A percentile compares a stretch with the other conserved stretches of the same genome.
Conservation (phyloP, 2,113 vertebrate species). For the Piaya cayana region DNA sequence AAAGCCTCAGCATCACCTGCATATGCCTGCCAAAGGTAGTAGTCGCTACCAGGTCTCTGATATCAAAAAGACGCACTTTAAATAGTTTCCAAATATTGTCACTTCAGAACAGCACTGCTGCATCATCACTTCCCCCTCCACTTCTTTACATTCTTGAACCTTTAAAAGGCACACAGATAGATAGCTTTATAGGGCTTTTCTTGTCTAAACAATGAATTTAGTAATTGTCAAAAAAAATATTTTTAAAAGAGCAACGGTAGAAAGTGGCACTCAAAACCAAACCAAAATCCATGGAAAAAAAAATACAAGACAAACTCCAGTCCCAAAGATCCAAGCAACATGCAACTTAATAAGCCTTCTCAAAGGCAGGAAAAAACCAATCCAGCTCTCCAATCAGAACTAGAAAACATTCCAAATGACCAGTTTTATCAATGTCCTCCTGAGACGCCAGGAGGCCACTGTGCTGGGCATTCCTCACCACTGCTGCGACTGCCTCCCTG, state of each 20-base stretch:
- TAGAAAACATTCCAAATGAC: background rate
- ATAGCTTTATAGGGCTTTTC: background rate
- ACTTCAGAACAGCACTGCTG: background rate
- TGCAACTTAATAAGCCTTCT: background rate
- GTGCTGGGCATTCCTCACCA: too few species aligned
- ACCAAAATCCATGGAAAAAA: background rate
- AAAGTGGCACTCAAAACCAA: background rate
- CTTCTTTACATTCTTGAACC: background rate
- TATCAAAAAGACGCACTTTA: background rate
- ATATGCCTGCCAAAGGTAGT: background rate
- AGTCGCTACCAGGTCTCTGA: background rate
- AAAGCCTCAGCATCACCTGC: background rate
- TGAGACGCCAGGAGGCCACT: fast-evolving
- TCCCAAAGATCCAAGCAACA: background rate
- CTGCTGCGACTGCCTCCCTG: fast-evolving
- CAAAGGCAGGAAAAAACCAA: background rate
- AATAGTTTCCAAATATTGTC: background rate
- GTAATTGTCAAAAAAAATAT: background rate
- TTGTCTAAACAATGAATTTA: background rate
- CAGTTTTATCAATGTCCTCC: background rate
- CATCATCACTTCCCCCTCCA: background rate
- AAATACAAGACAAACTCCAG: background rate
- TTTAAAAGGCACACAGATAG: background rate
- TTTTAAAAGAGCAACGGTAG: background rate
- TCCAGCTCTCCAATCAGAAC: background rate